Base-by-base conservation (phyloP, 2,113 vertebrate genomes). In the Fregetta grallaria region DNA sequence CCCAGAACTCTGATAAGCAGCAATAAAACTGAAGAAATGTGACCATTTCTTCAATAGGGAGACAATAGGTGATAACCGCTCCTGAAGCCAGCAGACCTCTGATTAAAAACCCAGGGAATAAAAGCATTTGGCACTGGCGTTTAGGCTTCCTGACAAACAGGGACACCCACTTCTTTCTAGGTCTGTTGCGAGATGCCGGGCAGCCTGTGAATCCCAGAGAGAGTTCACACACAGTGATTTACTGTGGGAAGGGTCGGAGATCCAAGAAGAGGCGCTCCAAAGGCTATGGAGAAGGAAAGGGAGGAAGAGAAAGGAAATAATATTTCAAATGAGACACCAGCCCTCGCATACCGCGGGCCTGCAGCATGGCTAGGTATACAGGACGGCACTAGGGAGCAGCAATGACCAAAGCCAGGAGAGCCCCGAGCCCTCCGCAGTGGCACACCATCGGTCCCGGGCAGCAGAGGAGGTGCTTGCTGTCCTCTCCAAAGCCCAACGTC, bases 391-490 rank as follows among this genome's bases (percentile, higher is more conserved):
- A 52, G 34, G 29, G 18, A 83, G 30, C 76, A 70, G 76, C 82
- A 63, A 29, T 4, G 21, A 67, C 58, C 66, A 78, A 87, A 50
- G 26, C 32, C 38, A 91, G 40, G 32, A 72, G 16, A 78, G 42
- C 32, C 34, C 32, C 0, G 0, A 34, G 90, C 71, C 76, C 49
- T 13, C 0, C 0, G n/a, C 7, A 10, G 58, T 10, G 23, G 34
- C 29, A 40, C 38, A 66, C 13, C 17, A 38, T 23, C 2, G 16
- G 22, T 50, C 19, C n/a, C 22, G 34, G n/a, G 16, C 59, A 68
- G n/a, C 40, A 85, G 55, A 86, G 13, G 21, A 40, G 30, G 26
- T 6, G 19, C 9, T 53, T 47, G 21, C 44, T 59, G 70, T 38
- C 36, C 44, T 52, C 25, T 59, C 56, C 40, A 53, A 81, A 53